These are phyloP conservation scores for Ophion slaviceki DNA, from an alignment of 2,888 invertebrate species.

Conservation along the genomic window DNA sequence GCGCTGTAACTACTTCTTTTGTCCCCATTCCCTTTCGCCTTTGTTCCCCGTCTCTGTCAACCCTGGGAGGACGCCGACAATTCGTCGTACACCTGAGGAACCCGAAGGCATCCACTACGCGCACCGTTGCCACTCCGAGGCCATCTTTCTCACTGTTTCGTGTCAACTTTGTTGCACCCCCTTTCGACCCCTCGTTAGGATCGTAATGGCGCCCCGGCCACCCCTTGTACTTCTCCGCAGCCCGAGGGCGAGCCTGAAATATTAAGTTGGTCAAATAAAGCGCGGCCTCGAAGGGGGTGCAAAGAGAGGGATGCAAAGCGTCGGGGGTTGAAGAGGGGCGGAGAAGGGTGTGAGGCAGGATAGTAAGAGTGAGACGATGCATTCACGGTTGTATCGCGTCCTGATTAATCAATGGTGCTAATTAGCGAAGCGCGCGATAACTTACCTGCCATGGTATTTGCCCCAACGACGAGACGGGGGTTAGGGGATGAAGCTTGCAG, in stretches of 20 bases:
- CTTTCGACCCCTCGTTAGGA: neutral
- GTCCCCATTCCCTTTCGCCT: conserved; percentile 50
- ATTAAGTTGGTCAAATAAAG: conserved; percentile 46
- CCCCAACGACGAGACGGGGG: conserved; percentile 3
- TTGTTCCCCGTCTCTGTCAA: conserved; percentile 56
- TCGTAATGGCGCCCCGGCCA: neutral
- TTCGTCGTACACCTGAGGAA: conserved; percentile 14
- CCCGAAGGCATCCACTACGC: neutral
- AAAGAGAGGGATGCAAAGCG: conserved; percentile 7
- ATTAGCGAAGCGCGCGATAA: conserved; percentile 68
- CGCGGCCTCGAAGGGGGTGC: neutral
- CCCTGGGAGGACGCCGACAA: conserved; percentile 33
- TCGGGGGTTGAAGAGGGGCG: neutral
- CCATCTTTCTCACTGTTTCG: conserved; percentile 47
- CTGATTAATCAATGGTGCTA: conserved; percentile 72
- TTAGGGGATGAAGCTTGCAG: too few relatives aligned
- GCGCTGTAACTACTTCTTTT: conserved; percentile 64
- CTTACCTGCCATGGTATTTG: conserved; percentile 45
- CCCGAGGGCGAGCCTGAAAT: conserved; percentile 46
- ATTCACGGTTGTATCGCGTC: conserved; percentile 59
- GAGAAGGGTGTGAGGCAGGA: neutral
- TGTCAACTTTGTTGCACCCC: conserved; percentile 61
- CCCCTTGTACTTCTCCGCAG: neutral
- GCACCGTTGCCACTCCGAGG: neutral
- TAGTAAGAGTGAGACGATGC: conserved; percentile 33